phyloP scores from a whole-genome alignment of 2,113 vertebrate genomes.

The human (Homo sapiens) region DNA sequence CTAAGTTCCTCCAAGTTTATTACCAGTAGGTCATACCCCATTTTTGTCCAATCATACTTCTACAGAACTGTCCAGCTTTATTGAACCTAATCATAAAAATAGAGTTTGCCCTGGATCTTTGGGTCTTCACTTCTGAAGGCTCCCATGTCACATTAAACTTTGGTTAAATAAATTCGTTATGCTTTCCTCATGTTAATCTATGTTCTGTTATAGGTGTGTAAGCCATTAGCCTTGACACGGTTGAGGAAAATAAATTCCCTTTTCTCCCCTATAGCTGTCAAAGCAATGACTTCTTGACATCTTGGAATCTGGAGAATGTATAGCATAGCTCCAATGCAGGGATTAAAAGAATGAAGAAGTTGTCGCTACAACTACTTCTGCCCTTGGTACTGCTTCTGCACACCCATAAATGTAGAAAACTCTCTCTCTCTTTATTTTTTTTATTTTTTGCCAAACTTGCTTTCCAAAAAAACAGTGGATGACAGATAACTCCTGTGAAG shows the following conservation, averaged over 20 bases:
- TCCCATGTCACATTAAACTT: neutral
- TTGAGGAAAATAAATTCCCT: neutral
- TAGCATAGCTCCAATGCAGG: neutral
- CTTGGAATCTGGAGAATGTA: neutral
- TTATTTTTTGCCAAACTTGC: neutral
- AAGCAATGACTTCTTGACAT: neutral
- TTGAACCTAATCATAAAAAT: neutral
- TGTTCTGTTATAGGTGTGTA: neutral
- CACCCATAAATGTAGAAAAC: neutral
- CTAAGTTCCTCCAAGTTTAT: neutral
- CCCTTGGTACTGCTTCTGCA: neutral
- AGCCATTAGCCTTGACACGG: neutral
- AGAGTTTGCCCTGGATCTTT: neutral
- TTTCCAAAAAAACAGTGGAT: neutral
- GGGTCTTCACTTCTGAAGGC: neutral
- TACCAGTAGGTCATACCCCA: rapidly evolving
- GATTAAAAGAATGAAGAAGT: neutral
- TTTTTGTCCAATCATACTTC: neutral
- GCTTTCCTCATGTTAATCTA: neutral
- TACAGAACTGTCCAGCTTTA: neutral
- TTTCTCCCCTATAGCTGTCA: neutral
- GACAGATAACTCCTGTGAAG: neutral
- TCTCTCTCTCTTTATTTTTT: too few relatives aligned
- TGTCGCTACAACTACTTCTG: neutral
- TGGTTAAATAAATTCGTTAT: neutral